Evolutionary conservation across 1,140 invertebrate genomes (phyloP), one percentile per base, ranked within the genome.

Genomic region (Meloidogyne hapla): DNA sequence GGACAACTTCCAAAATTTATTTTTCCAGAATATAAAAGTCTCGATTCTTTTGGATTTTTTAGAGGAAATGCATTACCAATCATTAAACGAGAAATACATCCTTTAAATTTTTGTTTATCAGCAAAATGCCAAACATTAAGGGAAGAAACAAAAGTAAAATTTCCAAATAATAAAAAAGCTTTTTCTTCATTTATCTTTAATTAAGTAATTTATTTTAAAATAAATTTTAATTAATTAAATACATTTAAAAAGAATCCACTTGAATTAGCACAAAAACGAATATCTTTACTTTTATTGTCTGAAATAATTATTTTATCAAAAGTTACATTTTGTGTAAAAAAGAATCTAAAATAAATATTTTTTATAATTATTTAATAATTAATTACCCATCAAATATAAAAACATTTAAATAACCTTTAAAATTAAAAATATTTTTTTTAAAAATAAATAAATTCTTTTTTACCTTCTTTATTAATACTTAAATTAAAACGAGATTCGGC

Each of bases 401-500:
- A n/a, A 9, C 38, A 38, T 23, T 15, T 10, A 75, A 42, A 45
- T 26, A 15, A 26, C 33, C 26, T 38, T 69, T 8, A 25, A 61
- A 48, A 9, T 9, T 13, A 15, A 0, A 33, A 1, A 38, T 33
- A 18, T 33, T 8, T 15, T 33, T 28, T n/a, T n/a, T n/a, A n/a
- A n/a, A n/a, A n/a, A n/a, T n/a, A 26, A 38, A 42, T 38, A 40
- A 15, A 38, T 33, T 12, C 4, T 66, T 9, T 0, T 1, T 9
- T 23, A 84, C 83, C 83, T 23, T 74, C 48, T 18, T 42, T 25
- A 65, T 81, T 75, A 33, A 85, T 72, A 48, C 75, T 79, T 68
- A 85, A 73, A 73, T 85, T 85, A 70, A 86, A 86, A 25, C 81
- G 71, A 23, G 84, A 77, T 38, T 87, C 84, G 15, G 86, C 86